Conservation (phyloP, 2,797 vertebrate genomes). For the Graptemys geographica region DNA sequence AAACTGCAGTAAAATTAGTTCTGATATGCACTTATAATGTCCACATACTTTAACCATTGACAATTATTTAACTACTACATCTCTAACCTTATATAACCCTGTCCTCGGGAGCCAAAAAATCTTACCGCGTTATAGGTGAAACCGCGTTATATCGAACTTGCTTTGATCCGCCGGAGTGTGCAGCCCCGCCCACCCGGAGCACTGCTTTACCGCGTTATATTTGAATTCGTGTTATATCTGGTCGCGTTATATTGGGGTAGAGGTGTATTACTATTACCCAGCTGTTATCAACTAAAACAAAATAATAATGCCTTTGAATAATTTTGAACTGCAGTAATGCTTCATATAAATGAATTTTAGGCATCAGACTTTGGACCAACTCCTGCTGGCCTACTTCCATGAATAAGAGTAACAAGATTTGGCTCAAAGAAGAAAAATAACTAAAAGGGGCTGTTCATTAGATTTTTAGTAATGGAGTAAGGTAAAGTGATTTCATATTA, state of each 20-base stretch:
- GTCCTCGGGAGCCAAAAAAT: no score
- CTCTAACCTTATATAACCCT: no score
- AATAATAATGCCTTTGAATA: neutral
- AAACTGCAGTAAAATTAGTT: neutral
- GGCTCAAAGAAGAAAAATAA: neutral
- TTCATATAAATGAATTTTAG: neutral
- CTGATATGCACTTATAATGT: neutral
- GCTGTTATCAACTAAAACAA: neutral
- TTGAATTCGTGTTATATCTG: no score
- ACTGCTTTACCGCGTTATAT: no score
- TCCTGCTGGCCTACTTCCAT: slow-evolving; percentile 31
- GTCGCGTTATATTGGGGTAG: no score
- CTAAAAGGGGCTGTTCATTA: slow-evolving; percentile 1
- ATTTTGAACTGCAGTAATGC: neutral
- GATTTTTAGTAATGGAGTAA: slow-evolving; percentile 9
- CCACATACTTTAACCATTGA: neutral
- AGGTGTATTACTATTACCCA: neutral
- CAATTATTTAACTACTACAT: neutral
- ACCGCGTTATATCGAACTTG: no score
- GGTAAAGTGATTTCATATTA: neutral
- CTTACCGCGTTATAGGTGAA: no score
- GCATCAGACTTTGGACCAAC: neutral
- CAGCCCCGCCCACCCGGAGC: no score
- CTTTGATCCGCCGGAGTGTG: no score
- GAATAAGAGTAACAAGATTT: neutral